Evolutionary conservation across 2,888 invertebrate genomes (phyloP), one percentile per base, ranked within the genome.

Genomic region (Ypsolopha scabrella): DNA sequence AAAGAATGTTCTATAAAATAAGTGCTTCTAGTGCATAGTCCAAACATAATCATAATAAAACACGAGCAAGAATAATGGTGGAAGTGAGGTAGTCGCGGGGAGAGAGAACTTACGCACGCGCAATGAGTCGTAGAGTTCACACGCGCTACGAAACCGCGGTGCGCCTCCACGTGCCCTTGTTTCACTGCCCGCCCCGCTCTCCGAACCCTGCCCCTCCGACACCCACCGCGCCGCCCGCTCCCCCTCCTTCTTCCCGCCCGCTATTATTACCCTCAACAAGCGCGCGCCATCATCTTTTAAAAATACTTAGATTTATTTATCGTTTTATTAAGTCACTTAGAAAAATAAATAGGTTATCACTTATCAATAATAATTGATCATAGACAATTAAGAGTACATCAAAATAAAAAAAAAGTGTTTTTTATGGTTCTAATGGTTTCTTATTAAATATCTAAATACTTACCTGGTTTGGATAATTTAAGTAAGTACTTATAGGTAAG

Each of bases 91-190:
- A 53, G 70, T 36, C 89, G 88, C 89, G 89, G 88, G 88, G 65
- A 68, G 64, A 68, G 68, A 57, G 59, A 65, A 64, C 62, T 65
- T 75, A 81, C 83, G 81, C 83, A 80, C 70, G 82, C 82, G 85
- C 46, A 72, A 69, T 79, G 75, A 58, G 66, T 68, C 64, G 62
- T 67, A 71, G 79, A 81, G 81, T 81, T 80, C 80, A 81, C 82
- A 83, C 83, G 79, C 73, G 77, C 75, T 62, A 58, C 72, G 80
- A 86, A 82, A 80, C 87, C 87, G 72, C 75, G 75, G 88, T 89
- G 72, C 70, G 88, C 89, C 89, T 88, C 60, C 57, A 50, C 49
- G 48, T 47, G 46, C 36, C 11, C 36, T 2, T 33, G 38, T 39
- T n/a, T 11, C 39, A 7, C 36, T 6, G 38, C 14, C 37, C 39